Conservation (phyloP, 2,888 invertebrate genomes). For the Lobophora halterata region DNA sequence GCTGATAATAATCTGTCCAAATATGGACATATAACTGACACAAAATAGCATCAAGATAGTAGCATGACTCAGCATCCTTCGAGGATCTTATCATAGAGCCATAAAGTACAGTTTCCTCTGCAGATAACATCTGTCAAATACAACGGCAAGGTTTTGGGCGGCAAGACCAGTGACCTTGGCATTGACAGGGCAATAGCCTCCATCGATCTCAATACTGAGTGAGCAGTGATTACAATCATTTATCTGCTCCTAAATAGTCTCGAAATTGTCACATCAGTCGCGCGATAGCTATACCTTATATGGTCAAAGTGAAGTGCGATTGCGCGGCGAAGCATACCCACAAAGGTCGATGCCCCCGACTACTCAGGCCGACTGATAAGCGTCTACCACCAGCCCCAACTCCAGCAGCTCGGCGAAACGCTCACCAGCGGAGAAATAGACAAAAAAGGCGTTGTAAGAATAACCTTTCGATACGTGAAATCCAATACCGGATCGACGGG, state of each 20-base stretch:
- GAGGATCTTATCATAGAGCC: constrained; percentile 25
- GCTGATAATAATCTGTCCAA: constrained; percentile 9
- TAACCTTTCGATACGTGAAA: constrained; percentile 74
- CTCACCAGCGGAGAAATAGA: constrained; percentile 37
- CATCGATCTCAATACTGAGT: constrained; percentile 32
- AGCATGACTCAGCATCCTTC: constrained; percentile 30
- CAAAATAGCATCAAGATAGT: constrained; percentile 1
- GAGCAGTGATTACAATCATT: constrained; percentile 35
- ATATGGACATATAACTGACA: constrained; percentile 3
- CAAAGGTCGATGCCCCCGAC: constrained; percentile 71
- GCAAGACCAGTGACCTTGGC: constrained; percentile 57
- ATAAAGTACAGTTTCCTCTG: constrained; percentile 32
- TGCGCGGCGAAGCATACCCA: constrained; percentile 72
- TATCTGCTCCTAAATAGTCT: constrained; percentile 58
- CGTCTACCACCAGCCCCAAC: constrained; percentile 21
- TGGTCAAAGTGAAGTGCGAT: constrained; percentile 72
- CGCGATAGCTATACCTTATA: constrained; percentile 70
- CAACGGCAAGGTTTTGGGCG: constrained; percentile 36
- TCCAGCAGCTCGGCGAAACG: constrained; percentile 16
- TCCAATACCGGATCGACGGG: constrained; percentile 65
- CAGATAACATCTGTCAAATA: constrained; percentile 26
- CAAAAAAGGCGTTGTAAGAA: constrained; percentile 74
- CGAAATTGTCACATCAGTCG: constrained; percentile 55
- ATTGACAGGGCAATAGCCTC: constrained; percentile 58
- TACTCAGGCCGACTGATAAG: constrained; percentile 49